Evolutionary conservation across 2,888 invertebrate genomes (phyloP).

Genomic region (Temnothorax rugatulus): DNA sequence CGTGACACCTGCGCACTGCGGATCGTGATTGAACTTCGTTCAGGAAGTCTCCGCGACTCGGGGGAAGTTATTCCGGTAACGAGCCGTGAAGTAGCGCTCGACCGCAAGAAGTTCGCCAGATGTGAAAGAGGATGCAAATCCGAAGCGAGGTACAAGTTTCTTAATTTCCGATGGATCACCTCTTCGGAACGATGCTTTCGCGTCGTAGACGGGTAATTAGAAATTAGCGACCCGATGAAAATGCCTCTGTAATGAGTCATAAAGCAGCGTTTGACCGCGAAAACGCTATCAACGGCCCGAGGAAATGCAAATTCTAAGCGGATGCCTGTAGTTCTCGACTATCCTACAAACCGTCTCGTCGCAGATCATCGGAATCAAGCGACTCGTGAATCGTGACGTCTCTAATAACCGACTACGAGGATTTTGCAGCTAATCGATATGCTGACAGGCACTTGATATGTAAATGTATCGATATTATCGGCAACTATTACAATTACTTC

Average conservation of each 20-base stretch:
- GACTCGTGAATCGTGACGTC: constrained; percentile 38
- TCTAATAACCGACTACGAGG: constrained; percentile 7
- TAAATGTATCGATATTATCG: background rate
- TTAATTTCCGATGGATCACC: constrained; percentile 12
- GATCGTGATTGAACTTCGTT: constrained; percentile 29
- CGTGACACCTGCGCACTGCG: constrained; percentile 37
- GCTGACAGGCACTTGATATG: constrained; percentile 4
- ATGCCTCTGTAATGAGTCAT: constrained; percentile 26
- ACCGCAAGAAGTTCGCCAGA: constrained; percentile 51
- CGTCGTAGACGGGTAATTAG: constrained; percentile 32
- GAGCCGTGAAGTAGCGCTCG: constrained; percentile 54
- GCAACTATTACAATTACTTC: background rate
- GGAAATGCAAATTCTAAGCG: constrained; percentile 38
- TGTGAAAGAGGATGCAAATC: constrained; percentile 46
- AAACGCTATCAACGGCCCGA: background rate
- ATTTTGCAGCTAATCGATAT: constrained; percentile 8
- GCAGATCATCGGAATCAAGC: background rate
- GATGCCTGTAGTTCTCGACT: background rate
- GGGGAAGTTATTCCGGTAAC: constrained; percentile 43
- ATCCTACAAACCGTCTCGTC: background rate
- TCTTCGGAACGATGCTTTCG: constrained; percentile 3
- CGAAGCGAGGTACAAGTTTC: constrained; percentile 11
- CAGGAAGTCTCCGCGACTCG: constrained; percentile 31
- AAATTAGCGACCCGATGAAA: constrained; percentile 15
- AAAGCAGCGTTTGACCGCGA: constrained; percentile 33